These are phyloP conservation scores for Acrossocheilus wenchowensis DNA, from an alignment of 2,797 vertebrate genomes.

Conservation along the genomic window DNA sequence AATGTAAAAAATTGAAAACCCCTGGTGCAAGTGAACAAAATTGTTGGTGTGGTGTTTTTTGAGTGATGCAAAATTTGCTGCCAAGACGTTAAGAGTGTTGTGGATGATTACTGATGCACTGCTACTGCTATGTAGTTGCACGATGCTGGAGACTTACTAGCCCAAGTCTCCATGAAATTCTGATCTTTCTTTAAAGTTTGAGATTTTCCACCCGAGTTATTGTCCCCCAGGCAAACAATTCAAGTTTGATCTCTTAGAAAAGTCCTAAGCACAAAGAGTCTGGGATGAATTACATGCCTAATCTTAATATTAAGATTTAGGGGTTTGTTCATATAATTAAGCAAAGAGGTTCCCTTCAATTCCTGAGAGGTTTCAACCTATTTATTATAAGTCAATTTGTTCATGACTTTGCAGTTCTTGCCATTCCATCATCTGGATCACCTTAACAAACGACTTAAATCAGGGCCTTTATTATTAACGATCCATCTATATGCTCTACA, in stretches of 20 bases:
- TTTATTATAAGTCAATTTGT: background rate
- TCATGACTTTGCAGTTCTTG: background rate
- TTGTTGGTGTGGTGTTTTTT: background rate
- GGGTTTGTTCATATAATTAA: background rate
- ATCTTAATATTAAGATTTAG: background rate
- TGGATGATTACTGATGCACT: background rate
- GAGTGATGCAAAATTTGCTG: background rate
- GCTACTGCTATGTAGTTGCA: too few relatives aligned
- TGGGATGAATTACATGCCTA: background rate
- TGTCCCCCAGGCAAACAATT: background rate
- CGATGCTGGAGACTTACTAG: background rate
- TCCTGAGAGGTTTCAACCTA: background rate
- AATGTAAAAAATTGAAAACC: background rate
- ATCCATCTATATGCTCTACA: background rate
- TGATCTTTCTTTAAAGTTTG: background rate
- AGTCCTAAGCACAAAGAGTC: background rate
- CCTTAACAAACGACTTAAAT: background rate
- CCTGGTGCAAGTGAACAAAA: background rate
- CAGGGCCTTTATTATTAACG: background rate
- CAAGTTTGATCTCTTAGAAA: background rate
- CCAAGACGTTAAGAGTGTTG: background rate
- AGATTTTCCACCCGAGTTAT: background rate
- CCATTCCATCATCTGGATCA: background rate
- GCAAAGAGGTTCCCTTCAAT: background rate
- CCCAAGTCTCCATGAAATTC: background rate